Percentiles rank a stretch among this genome's conserved stretches.
Evolutionary conservation across 1,140 invertebrate species (phyloP).

Genomic region (Grapholita molesta): DNA sequence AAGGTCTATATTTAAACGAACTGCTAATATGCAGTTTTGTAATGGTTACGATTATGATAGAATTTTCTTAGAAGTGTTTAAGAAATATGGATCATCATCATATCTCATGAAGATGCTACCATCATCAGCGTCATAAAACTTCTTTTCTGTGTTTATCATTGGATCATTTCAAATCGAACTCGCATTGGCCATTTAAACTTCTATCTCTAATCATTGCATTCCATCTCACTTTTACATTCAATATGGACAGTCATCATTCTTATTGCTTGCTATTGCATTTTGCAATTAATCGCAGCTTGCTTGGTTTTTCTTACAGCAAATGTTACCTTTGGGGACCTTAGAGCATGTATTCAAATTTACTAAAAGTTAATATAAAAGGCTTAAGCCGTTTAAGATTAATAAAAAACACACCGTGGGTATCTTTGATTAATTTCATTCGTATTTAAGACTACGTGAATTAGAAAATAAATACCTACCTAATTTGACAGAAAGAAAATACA

Average conservation of each 20-base stretch:
- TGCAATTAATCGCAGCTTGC: not conserved
- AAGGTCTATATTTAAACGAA: not conserved
- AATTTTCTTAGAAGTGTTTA: not conserved
- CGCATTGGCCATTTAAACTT: not conserved
- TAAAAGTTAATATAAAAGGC: too few relatives aligned
- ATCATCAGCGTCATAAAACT: constrained; percentile 10
- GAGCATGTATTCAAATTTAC: too few relatives aligned
- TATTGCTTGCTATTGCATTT: constrained; percentile 11
- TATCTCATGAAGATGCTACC: not conserved
- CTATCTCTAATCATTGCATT: not conserved
- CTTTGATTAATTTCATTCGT: too few relatives aligned
- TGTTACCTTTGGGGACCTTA: too few relatives aligned
- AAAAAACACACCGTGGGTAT: too few relatives aligned
- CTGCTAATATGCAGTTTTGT: too few relatives aligned
- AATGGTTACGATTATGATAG: not conserved
- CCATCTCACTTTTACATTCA: not conserved
- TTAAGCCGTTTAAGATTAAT: too few relatives aligned
- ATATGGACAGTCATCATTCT: not conserved
- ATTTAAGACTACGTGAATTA: too few relatives aligned
- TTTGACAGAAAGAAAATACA: too few relatives aligned
- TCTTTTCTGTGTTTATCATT: constrained; percentile 18
- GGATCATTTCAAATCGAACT: not conserved
- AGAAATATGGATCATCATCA: constrained; percentile 14
- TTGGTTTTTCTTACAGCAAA: too few relatives aligned
- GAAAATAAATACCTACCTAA: too few relatives aligned